Evolutionary conservation across 2,888 invertebrate genomes (phyloP).

Genomic region (Hyles lineata): DNA sequence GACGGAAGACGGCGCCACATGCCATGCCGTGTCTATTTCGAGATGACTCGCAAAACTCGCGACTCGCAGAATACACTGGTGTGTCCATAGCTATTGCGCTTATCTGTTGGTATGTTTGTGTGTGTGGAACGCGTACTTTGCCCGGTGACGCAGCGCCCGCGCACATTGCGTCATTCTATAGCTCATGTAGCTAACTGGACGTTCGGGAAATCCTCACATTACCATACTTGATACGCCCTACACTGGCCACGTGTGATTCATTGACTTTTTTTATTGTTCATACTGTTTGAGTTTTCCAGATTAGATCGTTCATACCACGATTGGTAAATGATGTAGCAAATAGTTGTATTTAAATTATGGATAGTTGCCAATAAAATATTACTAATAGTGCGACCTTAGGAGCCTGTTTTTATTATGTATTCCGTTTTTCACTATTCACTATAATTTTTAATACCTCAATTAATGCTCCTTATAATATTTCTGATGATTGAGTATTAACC

Average conservation of each 20-base stretch:
- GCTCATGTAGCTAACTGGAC: constrained; percentile 35
- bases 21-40: background rate
- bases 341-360: too few species aligned
- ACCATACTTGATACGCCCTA: constrained; percentile 1
- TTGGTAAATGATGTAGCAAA: too few species aligned
- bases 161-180: constrained; percentile 51
- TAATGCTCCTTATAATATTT: too few species aligned
- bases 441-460: too few species aligned
- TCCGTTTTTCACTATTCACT: too few species aligned
- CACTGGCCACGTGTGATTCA: constrained; percentile 5
- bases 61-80: constrained; percentile 1
- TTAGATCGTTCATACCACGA: too few species aligned
- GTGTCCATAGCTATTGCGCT: background rate
- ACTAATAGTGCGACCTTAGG: too few species aligned
- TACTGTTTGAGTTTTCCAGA: background rate
- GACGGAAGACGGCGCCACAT: background rate
- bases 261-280: background rate
- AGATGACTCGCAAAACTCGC: background rate
- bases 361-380: too few species aligned
- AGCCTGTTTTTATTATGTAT: too few species aligned
- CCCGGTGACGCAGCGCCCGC: constrained; percentile 50
- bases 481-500: too few species aligned
- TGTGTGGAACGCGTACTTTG: constrained; percentile 34
- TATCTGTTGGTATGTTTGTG: background rate
- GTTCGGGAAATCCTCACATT: constrained; percentile 49